Conservation (phyloP, 2,113 vertebrate species). For the Melanerpes formicivorus region DNA sequence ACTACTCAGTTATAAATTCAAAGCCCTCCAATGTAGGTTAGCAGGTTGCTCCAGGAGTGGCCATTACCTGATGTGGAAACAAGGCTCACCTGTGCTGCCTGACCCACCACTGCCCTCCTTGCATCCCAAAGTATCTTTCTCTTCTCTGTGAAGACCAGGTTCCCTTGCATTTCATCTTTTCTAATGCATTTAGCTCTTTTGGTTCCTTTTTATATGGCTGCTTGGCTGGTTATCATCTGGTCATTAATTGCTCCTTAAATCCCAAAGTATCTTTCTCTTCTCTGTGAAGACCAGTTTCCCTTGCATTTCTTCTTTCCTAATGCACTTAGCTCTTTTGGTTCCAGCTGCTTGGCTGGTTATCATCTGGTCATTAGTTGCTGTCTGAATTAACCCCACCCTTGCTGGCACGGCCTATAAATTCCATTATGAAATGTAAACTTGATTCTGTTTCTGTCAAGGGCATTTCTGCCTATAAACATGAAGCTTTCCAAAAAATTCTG, state of each 20-base stretch:
- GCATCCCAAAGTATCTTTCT: not conserved
- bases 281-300: not conserved
- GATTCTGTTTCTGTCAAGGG: not conserved
- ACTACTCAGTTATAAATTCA: not conserved
- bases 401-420: not conserved
- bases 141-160: not conserved
- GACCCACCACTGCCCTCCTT: not conserved
- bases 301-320: not conserved
- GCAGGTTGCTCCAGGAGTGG: not conserved
- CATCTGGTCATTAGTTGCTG: not conserved
- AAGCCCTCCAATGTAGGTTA: not conserved
- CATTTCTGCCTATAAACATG: not conserved
- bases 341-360: not conserved
- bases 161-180: not conserved
- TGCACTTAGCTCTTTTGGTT: not conserved
- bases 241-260: not conserved
- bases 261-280: not conserved
- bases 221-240: not conserved
- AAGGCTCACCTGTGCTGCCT: not conserved
- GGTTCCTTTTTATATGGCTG: not conserved
- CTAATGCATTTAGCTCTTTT: not conserved
- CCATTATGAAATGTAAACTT: not conserved
- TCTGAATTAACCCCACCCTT: not conserved
- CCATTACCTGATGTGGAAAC: rapidly evolving
- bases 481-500: not conserved